Evolutionary conservation across 2,113 vertebrate species (phyloP), one percentile per base, ranked within the genome.

Genomic region (Paramisgurnus dabryanus): DNA sequence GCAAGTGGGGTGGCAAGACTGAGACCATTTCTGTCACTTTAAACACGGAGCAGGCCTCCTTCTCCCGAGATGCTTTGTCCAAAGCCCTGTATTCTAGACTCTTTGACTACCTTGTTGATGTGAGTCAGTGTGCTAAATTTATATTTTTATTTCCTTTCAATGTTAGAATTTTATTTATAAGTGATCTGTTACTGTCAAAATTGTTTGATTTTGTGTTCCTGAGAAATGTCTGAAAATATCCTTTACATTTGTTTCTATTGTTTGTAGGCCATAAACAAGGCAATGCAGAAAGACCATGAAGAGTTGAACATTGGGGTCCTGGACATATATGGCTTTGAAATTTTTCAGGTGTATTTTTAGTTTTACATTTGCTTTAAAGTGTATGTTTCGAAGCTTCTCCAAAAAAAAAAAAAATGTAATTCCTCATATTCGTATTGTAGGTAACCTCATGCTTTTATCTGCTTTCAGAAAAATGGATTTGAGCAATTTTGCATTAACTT

Each of bases 401-500:
- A 22, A 22, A 22, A 10, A 53, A 53, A 5, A 4, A 74, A 15
- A 64, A 5, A 15, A 5, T 17, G 8, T 65, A 47, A 0, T 13
- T 43, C 0, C 55, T 49, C 34, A 0, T 11, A 34, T 64, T 75
- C 0, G 8, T 60, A 27, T 49, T 45, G 40, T 13, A 7, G 45
- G 6, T 43, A 7, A 15, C 17, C 18, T 47, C 11, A 57, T 40
- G 60, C 13, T 41, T 66, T 47, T 76, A 6, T 15, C 66, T 41
- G 60, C 18, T n/a, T 39, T 12, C 67, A 95, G 94, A 79, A 90
- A 93, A 95, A 95, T 1, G 94, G 94, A 5, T 95, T 95, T 5
- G 94, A 95, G 68, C 94, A 95, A 85, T 95, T 94, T 80, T 94
- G 94, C 87, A 95, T 95, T 84, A 95, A 95, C 89, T 95, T 95